phyloP scores from a whole-genome alignment of 1,140 invertebrate genomes.

The Euglossa dilemma region DNA sequence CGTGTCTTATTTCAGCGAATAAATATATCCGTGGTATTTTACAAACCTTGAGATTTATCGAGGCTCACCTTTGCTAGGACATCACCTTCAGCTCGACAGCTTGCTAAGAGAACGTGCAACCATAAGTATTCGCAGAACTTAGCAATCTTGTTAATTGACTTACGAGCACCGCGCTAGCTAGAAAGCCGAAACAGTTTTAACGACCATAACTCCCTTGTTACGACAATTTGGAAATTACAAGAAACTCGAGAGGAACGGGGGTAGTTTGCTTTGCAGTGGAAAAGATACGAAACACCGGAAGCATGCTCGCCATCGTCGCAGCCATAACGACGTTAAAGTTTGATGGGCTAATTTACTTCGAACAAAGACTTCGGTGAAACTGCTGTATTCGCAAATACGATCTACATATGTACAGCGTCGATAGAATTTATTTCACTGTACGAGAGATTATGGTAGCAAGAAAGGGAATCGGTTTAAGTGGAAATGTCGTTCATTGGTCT shows the following conservation, averaged over 20 bases:
- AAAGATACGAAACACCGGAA: neutral
- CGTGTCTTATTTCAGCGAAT: too few species aligned
- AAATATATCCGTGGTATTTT: too few species aligned
- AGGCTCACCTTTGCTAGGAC: neutral
- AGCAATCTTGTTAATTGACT: conserved; percentile 45
- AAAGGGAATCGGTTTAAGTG: neutral
- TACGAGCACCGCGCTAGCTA: neutral
- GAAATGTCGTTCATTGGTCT: neutral
- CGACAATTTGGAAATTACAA: conserved; percentile 31
- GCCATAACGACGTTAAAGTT: conserved; percentile 55
- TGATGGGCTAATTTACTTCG: conserved; percentile 63
- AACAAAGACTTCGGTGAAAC: conserved; percentile 42
- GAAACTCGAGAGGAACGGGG: neutral
- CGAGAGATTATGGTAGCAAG: too few species aligned
- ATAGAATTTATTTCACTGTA: neutral
- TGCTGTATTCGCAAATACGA: neutral
- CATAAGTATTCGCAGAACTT: conserved; percentile 24
- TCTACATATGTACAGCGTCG: neutral
- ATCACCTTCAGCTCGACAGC: neutral
- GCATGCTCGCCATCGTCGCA: neutral
- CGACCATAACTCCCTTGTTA: conserved; percentile 36
- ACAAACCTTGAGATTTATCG: neutral
- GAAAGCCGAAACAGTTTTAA: conserved; percentile 33
- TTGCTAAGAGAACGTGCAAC: neutral
- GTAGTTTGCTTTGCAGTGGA: neutral